A percentile compares a stretch with the other conserved stretches of the same genome.
Evolutionary conservation across 2,888 invertebrate species (phyloP).

Genomic region (Brachylomia viminalis): DNA sequence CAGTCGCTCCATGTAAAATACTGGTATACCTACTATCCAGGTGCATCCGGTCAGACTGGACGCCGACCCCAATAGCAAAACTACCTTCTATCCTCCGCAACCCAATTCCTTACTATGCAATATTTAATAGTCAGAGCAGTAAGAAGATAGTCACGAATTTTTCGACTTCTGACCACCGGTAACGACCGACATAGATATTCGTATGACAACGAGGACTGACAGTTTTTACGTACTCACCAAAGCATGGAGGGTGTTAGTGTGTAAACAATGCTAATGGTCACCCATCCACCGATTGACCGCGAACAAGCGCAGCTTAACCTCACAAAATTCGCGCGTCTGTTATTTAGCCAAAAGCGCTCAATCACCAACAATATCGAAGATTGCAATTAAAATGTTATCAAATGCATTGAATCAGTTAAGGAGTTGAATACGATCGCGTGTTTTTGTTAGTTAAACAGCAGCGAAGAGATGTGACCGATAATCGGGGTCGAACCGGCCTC

Average conservation of each 20-base stretch:
- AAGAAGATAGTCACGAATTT: too few species aligned
- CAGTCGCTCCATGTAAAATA: not conserved
- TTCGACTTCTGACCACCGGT: not conserved
- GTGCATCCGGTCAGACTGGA: not conserved
- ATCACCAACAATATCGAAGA: conserved; percentile 4
- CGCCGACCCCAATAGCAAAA: not conserved
- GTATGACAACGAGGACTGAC: not conserved
- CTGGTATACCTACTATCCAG: not conserved
- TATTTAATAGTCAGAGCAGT: not conserved
- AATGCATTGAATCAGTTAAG: conserved; percentile 28
- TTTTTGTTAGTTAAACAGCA: conserved; percentile 19
- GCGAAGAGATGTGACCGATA: conserved; percentile 17
- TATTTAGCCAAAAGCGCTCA: not conserved
- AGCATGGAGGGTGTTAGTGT: too few species aligned
- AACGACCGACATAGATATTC: not conserved
- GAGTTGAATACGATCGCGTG: not conserved
- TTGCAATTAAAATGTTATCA: conserved; percentile 27
- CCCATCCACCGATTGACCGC: not conserved
- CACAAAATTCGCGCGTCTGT: not conserved
- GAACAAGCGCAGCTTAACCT: not conserved
- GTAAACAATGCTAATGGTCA: not conserved
- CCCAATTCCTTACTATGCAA: not conserved
- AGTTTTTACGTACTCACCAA: not conserved
- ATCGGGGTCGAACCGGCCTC: conserved; percentile 15
- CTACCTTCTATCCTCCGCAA: not conserved